phyloP scores from a whole-genome alignment of 2,113 vertebrate species.

The Nothobranchius furzeri region DNA sequence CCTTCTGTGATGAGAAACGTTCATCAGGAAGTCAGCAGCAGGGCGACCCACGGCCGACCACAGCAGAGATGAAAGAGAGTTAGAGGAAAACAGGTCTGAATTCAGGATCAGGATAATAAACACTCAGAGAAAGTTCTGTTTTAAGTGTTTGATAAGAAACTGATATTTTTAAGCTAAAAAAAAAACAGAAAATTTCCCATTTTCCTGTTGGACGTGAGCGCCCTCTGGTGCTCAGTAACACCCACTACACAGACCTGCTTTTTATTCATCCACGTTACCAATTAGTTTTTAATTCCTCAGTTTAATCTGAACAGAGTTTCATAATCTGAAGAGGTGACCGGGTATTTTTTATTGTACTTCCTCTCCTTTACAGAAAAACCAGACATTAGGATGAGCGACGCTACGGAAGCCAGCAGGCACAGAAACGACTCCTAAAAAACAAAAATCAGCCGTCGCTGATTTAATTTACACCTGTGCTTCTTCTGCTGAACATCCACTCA shows the following conservation, averaged over 20 bases:
- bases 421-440: not conserved
- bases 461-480: constrained; percentile 6
- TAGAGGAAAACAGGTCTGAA: not conserved
- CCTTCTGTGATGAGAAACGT: not conserved
- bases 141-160: not conserved
- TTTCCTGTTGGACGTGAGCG: constrained; percentile 3
- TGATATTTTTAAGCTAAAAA: not conserved
- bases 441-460: constrained; percentile 1
- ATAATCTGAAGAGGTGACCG: not conserved
- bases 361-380: no score
- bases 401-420: not conserved
- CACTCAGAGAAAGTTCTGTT: not conserved
- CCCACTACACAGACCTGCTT: not conserved
- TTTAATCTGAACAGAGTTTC: no score
- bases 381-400: no score
- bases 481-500: not conserved
- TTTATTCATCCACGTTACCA: no score
- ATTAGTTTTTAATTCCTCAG: no score
- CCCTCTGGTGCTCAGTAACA: constrained; percentile 33
- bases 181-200: not conserved
- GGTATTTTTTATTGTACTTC: no score
- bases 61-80: not conserved
- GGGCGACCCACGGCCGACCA: not conserved
- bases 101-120: not conserved
- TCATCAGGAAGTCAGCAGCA: constrained; percentile 2